Evolutionary conservation across 1,140 invertebrate genomes (phyloP).

Genomic region (Leptestheria dahalacensis): DNA sequence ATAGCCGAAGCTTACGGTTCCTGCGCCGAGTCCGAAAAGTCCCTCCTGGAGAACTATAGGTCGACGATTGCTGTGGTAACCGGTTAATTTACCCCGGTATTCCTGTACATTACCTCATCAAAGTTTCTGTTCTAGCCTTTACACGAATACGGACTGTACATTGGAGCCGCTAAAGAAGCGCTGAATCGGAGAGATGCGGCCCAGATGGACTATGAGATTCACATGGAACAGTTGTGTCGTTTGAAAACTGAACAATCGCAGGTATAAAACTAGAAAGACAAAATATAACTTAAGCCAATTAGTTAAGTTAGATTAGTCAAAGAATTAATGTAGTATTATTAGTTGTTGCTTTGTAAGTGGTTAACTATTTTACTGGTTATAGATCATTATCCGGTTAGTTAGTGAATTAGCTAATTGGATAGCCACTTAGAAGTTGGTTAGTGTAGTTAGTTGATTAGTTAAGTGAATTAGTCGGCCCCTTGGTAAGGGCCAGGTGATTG

Average conservation of each 20-base stretch:
- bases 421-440: too few relatives aligned
- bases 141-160: constrained; percentile 50
- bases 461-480: too few relatives aligned
- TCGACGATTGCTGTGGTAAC: constrained; percentile 17
- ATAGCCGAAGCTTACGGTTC: constrained; percentile 35
- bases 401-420: too few relatives aligned
- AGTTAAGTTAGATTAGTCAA: background rate
- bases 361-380: too few relatives aligned
- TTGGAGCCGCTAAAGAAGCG: constrained; percentile 51
- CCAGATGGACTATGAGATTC: constrained; percentile 49
- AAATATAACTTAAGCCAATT: background rate
- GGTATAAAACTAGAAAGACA: constrained; percentile 30
- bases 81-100: constrained; percentile 1
- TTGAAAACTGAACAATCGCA: constrained; percentile 46
- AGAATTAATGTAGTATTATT: too few relatives aligned
- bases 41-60: constrained; percentile 27
- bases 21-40: constrained; percentile 34
- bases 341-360: too few relatives aligned
- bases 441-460: too few relatives aligned
- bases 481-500: too few relatives aligned
- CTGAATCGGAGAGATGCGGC: constrained; percentile 46
- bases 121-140: constrained; percentile 32
- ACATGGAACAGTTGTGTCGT: constrained; percentile 45
- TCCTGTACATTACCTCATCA: constrained; percentile 26
- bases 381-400: too few relatives aligned